Percentiles rank a stretch among this genome's conserved stretches.
Evolutionary conservation across 2,797 vertebrate genomes (phyloP).

Genomic region (Tangara arthus): DNA sequence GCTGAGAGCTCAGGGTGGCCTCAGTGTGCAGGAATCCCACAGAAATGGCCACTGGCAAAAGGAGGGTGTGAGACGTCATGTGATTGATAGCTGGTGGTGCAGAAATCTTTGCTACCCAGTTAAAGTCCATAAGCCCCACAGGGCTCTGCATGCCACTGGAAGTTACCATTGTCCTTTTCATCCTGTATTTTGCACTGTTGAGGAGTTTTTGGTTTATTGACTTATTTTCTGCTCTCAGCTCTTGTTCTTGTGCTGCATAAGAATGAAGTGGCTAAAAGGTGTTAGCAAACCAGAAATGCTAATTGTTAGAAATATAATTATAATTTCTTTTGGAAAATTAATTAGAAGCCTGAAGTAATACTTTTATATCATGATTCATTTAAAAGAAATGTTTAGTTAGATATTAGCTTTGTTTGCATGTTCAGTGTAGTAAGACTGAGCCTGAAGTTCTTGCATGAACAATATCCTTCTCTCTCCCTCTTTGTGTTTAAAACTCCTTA

Average conservation of each 20-base stretch:
- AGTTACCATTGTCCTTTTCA: not conserved
- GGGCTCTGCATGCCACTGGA: not conserved
- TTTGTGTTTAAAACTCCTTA: not conserved
- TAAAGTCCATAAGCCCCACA: not conserved
- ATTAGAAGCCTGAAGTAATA: not conserved
- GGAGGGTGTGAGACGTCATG: rapidly evolving
- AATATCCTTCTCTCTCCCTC: not conserved
- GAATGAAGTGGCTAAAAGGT: not conserved
- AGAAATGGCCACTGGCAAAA: not conserved
- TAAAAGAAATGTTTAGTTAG: not conserved
- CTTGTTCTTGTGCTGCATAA: not conserved
- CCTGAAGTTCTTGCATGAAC: not conserved
- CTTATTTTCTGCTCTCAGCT: not conserved
- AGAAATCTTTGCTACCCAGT: not conserved
- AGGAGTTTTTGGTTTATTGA: not conserved
- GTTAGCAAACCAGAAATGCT: not conserved
- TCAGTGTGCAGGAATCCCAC: not conserved
- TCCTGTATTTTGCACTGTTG: not conserved
- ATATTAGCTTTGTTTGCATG: not conserved
- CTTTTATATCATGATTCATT: not conserved
- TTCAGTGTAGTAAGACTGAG: not conserved
- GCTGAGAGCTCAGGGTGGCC: not conserved
- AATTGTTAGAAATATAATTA: slow-evolving; percentile 2
- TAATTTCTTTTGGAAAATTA: not conserved
- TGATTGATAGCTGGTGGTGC: not conserved